phyloP scores from a whole-genome alignment of 2,797 vertebrate genomes.

The Danionella dracula region DNA sequence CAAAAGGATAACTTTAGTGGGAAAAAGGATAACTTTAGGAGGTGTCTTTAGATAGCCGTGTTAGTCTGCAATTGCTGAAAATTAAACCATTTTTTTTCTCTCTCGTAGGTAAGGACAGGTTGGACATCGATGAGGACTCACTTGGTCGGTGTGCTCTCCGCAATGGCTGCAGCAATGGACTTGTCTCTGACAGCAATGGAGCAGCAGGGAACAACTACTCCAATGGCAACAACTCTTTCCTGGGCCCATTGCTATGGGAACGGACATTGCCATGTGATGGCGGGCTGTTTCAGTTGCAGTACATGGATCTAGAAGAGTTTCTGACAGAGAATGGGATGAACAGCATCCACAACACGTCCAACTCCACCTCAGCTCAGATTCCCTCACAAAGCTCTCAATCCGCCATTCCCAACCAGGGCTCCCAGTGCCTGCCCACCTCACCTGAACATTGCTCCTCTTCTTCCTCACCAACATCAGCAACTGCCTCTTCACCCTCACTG shows the following conservation, averaged over 20 bases:
- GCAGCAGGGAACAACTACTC: constrained; percentile 49
- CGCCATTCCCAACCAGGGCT: constrained; percentile 74
- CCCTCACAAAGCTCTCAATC: constrained; percentile 76
- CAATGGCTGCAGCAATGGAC: constrained; percentile 24
- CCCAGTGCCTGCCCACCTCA: constrained; percentile 73
- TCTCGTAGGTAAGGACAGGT: constrained; percentile 65
- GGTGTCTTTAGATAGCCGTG: too few relatives aligned
- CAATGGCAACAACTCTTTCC: constrained; percentile 55
- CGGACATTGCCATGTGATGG: constrained; percentile 82
- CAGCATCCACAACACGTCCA: constrained; percentile 63
- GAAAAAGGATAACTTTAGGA: too few relatives aligned
- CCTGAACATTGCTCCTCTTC: constrained; percentile 66
- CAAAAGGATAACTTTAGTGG: too few relatives aligned
- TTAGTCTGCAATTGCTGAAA: background rate
- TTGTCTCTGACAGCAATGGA: constrained; percentile 43
- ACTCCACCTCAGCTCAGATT: constrained; percentile 74
- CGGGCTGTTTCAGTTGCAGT: constrained; percentile 84
- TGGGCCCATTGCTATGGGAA: constrained; percentile 85
- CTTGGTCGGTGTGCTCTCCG: constrained; percentile 65
- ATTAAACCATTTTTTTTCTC: constrained; percentile 2
- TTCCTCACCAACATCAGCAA: constrained; percentile 58
- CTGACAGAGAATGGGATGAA: constrained; percentile 86
- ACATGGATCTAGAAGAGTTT: constrained; percentile 92
- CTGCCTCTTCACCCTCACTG: constrained; percentile 63
- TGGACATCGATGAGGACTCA: constrained; percentile 71